Base-by-base conservation (phyloP, 2,113 vertebrate genomes). In the Thunnus thynnus region DNA sequence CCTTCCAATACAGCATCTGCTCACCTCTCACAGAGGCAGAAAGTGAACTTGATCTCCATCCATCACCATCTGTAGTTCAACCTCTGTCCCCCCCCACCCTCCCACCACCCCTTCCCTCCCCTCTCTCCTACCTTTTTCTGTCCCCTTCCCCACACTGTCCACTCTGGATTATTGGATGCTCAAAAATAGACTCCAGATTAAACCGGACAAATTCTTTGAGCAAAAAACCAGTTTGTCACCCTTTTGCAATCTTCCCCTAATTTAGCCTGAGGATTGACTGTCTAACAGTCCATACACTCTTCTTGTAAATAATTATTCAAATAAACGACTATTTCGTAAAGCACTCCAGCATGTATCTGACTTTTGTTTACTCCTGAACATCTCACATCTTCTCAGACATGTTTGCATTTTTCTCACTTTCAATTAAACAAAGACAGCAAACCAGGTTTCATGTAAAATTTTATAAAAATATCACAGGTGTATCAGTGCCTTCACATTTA, bases 401-500 rank as follows among this genome's bases (percentile, higher is more conserved):
- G 8, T 47, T 25, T 7, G 25, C 2, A 18, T 55, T 46, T 20
- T 5, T 58, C 3, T 7, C 52, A 46, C 56, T 50, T 0, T 16
- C 5, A 89, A 82, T 51, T 4, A 83, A 78, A 85, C 48, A 76
- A 61, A 82, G 48, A 79, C 62, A 2, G 1, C 47, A 41, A 63
- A 20, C 17, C 32, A 52, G 48, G 25, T 87, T 93, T 92, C 65
- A 83, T 91, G 89, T 88, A 84, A 93, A 94, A 89, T 78, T 91
- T 92, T 91, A 90, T 90, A 86, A 91, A 91, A 93, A 90, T 83
- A 91, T 91, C 88, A 92, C 89, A 91, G 89, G 78, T 85, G 86
- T 83, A 47, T 86, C 84, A 88, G 87, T 82, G 84, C 46, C 25
- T 92, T 92, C 81, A 92, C 90, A 92, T 92, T 88, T 83, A 92